These are phyloP conservation scores for Augochlorella aurata DNA, from an alignment of 2,888 invertebrate species.

Conservation along the genomic window DNA sequence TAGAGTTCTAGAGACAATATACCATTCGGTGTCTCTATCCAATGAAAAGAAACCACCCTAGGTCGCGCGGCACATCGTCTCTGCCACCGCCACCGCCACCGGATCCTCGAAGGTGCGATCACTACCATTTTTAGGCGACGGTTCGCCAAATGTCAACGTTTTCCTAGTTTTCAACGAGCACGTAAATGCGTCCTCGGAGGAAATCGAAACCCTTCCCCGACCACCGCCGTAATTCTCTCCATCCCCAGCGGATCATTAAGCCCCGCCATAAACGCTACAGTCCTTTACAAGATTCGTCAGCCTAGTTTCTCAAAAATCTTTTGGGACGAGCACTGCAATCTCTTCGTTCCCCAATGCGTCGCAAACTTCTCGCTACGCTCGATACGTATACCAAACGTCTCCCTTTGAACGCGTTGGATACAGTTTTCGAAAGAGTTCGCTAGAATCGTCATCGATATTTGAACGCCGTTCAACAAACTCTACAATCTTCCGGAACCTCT, in stretches of 20 bases:
- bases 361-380: not conserved
- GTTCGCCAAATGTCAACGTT: not conserved
- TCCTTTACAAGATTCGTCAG: not conserved
- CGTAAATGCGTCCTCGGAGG: not conserved
- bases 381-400: not conserved
- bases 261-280: not conserved
- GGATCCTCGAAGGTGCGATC: not conserved
- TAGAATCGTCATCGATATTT: not conserved
- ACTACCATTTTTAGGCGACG: not conserved
- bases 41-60: conserved; percentile 4
- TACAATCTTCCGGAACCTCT: not conserved
- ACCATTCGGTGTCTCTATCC: not conserved
- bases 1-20: not conserved
- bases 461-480: not conserved
- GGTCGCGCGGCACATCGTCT: not conserved
- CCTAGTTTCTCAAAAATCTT: not conserved
- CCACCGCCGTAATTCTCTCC: not conserved
- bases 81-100: not conserved
- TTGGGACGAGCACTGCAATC: not conserved
- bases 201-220: not conserved
- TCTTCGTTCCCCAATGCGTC: not conserved
- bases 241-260: not conserved
- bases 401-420: too few species aligned
- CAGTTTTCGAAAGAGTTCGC: too few species aligned
- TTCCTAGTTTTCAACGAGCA: not conserved